phyloP scores from a whole-genome alignment of 1,140 invertebrate species.

The Pseudomyrmex gracilis region DNA sequence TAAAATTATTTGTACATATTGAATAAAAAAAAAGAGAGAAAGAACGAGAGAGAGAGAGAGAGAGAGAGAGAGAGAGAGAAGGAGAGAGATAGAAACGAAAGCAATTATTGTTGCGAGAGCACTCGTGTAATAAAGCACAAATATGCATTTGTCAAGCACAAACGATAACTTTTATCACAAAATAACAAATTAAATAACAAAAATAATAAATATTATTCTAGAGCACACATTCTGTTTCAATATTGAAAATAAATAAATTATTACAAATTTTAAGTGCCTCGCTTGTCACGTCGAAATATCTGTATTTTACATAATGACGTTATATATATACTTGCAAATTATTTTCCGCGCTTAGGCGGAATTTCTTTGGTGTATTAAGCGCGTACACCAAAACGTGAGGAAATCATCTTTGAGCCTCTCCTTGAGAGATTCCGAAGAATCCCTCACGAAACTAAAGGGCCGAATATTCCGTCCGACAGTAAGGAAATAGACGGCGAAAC shows the following conservation, averaged over 20 bases:
- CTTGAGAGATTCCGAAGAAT: conserved; percentile 36
- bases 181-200: not conserved
- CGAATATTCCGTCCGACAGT: conserved; percentile 18
- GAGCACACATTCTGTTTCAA: not conserved
- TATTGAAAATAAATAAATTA: conserved; percentile 6
- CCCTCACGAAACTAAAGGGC: conserved; percentile 27
- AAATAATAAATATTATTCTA: not conserved
- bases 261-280: not conserved
- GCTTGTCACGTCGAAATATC: not conserved
- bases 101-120: not conserved
- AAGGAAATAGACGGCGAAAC: conserved; percentile 56
- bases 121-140: not conserved
- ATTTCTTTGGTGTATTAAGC: conserved; percentile 31
- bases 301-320: not conserved
- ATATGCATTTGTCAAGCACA: not conserved
- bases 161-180: not conserved
- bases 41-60: no score
- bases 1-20: not conserved
- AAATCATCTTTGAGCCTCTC: conserved; percentile 20
- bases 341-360: not conserved
- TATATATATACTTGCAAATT: conserved; percentile 4
- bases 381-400: not conserved
- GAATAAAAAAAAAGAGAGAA: not conserved
- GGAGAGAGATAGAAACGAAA: no score
- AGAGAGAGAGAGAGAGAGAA: no score